Evolutionary conservation across 2,797 vertebrate genomes (phyloP), one percentile per base, ranked within the genome.

Genomic region (Pseudocheirus occidentalis): DNA sequence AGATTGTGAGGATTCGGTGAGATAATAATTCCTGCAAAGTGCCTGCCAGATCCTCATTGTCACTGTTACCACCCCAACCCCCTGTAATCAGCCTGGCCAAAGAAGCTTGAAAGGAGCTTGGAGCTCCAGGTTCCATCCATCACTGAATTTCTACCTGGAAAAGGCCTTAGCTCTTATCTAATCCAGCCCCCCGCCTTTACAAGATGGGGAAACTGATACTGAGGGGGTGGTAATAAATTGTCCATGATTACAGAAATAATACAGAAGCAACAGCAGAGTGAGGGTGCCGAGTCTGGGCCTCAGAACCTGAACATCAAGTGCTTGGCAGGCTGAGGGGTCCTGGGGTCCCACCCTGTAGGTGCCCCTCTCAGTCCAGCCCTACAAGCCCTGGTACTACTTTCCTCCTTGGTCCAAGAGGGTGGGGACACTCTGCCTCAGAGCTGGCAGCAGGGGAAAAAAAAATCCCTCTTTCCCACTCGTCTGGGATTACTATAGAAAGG

Each of bases 401-500:
- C 91, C 9, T 59, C 94, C 57, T 31, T 46, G 56, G 40, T 53
- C 14, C 0, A 16, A 59, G 34, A 21, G 21, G 40, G 40, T 4
- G 29, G 40, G 46, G 10, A 3, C 18, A 92, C 55, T 34, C n/a
- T 50, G 55, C 53, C 31, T 94, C 90, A 34, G 52, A 81, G 21
- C 40, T 10, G 12, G 40, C 73, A 81, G 40, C 40, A n/a, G 62
- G 90, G 16, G 14, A 31, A 28, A 91, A 50, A 55, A 81, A 55
- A 46, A 54, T 29, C 56, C 12, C 31, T 55, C 28, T 31, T 50
- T 24, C 28, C 57, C n/a, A 90, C 46, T 18, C 34, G 1, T 93
- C 59, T 55, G 91, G 94, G 96, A 96, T 94, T 56, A n/a, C 73
- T n/a, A 24, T 56, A 73, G 18, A 12, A 62, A 59, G 40, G 87